phyloP scores from a whole-genome alignment of 2,113 vertebrate species.

The Lampris incognitus region DNA sequence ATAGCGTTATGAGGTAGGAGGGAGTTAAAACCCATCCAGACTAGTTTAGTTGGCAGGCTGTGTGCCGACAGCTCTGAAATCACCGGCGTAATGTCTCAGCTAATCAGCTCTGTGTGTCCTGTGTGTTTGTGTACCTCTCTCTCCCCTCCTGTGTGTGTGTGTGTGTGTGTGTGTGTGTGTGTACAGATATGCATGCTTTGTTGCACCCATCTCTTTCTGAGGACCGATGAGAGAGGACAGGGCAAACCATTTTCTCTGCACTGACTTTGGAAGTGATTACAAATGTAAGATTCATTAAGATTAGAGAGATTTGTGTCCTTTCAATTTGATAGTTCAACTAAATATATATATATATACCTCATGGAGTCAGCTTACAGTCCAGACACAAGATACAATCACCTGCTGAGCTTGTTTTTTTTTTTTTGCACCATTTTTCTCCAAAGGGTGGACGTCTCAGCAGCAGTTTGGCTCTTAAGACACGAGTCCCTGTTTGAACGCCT shows the following conservation, averaged over 20 bases:
- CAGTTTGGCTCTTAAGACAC: background rate
- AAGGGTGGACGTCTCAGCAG: no score
- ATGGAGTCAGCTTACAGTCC: no score
- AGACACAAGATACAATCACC: no score
- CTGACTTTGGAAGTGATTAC: background rate
- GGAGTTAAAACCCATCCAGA: constrained; percentile 24
- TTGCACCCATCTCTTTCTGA: no score
- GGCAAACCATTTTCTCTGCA: background rate
- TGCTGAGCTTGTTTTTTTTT: no score
- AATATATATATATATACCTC: no score
- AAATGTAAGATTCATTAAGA: no score
- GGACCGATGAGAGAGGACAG: constrained; percentile 1
- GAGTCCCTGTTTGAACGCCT: no score
- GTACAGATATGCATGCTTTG: no score
- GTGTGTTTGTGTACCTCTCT: background rate
- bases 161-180: constrained; percentile 5
- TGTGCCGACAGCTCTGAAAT: constrained; percentile 23
- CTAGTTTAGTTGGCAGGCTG: constrained; percentile 17
- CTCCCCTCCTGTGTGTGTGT: background rate
- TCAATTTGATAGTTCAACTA: no score
- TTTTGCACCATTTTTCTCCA: no score
- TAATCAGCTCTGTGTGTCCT: constrained; percentile 27
- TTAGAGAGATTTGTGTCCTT: no score
- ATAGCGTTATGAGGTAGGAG: constrained; percentile 10
- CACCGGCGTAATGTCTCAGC: constrained; percentile 34